phyloP scores from a whole-genome alignment of 2,797 vertebrate species.

The Falco novaeseelandiae region DNA sequence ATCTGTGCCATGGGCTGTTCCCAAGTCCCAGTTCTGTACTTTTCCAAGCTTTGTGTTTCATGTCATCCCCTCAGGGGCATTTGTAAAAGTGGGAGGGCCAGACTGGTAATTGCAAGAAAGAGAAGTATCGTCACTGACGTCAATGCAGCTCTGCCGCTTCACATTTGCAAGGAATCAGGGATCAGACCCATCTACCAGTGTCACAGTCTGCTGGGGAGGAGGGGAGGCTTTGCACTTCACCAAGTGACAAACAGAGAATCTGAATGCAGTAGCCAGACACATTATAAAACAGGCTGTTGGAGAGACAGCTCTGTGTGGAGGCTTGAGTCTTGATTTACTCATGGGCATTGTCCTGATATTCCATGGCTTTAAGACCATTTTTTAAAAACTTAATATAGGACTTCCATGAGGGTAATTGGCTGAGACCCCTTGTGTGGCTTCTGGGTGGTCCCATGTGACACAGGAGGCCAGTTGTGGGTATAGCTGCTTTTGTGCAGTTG shows the following conservation, averaged over 20 bases:
- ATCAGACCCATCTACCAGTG: conserved; percentile 34
- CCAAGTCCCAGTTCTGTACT: conserved; percentile 52
- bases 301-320: conserved; percentile 39
- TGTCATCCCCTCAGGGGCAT: conserved; percentile 38
- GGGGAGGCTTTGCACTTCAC: conserved; percentile 28
- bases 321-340: conserved; percentile 36
- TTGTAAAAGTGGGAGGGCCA: conserved; percentile 54
- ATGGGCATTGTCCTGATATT: conserved; percentile 13
- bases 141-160: conserved; percentile 57
- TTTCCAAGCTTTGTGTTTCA: conserved; percentile 68
- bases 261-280: neutral
- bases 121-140: conserved; percentile 50
- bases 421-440: conserved; percentile 4
- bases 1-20: conserved; percentile 61
- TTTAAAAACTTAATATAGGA: neutral
- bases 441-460: neutral
- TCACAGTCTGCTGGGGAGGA: conserved; percentile 39
- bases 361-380: neutral
- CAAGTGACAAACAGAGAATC: conserved; percentile 51
- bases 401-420: neutral
- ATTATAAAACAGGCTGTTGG: conserved; percentile 41
- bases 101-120: conserved; percentile 53
- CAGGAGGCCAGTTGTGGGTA: neutral
- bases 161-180: conserved; percentile 46
- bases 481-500: conserved; percentile 1